A percentile compares a stretch with the other conserved stretches of the same genome.
phyloP scores from a whole-genome alignment of 2,113 vertebrate species.

The Atractosteus spatula region DNA sequence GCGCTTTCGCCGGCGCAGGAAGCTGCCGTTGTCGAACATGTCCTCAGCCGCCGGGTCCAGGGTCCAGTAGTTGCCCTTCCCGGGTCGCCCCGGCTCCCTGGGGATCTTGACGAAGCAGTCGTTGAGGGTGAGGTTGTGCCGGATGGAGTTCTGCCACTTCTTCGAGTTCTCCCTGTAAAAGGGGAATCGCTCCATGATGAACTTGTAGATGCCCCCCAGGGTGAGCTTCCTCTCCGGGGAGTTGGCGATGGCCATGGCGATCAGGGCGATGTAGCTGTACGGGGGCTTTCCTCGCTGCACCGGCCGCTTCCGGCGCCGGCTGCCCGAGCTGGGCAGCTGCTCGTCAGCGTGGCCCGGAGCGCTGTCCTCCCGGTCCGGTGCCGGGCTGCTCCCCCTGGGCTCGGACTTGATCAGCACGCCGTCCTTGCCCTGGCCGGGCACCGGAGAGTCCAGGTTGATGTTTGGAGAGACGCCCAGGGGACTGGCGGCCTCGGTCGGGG shows the following conservation, averaged over 20 bases:
- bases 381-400: constrained; percentile 58
- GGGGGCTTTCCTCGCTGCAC: constrained; percentile 92
- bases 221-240: constrained; percentile 91
- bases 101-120: constrained; percentile 86
- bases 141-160: constrained; percentile 88
- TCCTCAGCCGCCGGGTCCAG: constrained; percentile 80
- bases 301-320: constrained; percentile 86
- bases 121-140: constrained; percentile 82
- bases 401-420: constrained; percentile 68
- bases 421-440: constrained; percentile 56
- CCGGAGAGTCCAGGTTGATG: constrained; percentile 63
- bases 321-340: constrained; percentile 62
- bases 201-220: constrained; percentile 91
- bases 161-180: constrained; percentile 95
- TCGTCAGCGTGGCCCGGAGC: constrained; percentile 61
- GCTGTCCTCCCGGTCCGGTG: constrained; percentile 45
- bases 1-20: constrained; percentile 73
- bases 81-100: constrained; percentile 77
- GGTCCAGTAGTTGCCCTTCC: constrained; percentile 84
- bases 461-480: constrained; percentile 65
- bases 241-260: constrained; percentile 95
- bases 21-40: constrained; percentile 86
- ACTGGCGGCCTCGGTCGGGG: constrained; percentile 62
- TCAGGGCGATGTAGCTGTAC: constrained; percentile 95
- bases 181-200: constrained; percentile 95